Evolutionary conservation across 1,140 invertebrate species (phyloP).

Genomic region (Mizuhopecten yessoensis): DNA sequence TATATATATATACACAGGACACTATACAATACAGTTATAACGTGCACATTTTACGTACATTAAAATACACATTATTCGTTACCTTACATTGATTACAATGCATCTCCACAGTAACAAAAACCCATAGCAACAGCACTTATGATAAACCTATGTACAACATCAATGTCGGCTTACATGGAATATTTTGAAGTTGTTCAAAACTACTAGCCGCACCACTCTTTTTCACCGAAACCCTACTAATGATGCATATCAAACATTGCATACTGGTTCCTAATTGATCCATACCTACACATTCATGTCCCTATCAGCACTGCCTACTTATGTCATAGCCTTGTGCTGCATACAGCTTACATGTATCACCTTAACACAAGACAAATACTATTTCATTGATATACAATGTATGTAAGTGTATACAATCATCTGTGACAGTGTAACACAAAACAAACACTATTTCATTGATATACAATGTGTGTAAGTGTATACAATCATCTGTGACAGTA

Average conservation of each 20-base stretch:
- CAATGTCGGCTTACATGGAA: not conserved
- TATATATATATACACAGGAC: not conserved
- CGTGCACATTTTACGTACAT: not conserved
- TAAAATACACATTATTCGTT: not conserved
- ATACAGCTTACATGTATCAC: no score
- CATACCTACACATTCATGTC: not conserved
- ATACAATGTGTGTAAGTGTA: no score
- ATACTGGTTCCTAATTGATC: not conserved
- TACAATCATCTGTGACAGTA: no score
- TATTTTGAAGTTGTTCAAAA: not conserved
- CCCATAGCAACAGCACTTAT: not conserved
- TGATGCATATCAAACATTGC: not conserved
- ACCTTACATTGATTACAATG: constrained; percentile 4
- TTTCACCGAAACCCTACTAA: not conserved
- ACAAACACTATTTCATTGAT: no score
- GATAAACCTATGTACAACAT: not conserved
- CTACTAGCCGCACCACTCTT: not conserved
- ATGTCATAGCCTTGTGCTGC: no score
- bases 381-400: no score
- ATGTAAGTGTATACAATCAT: no score
- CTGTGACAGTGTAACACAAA: no score
- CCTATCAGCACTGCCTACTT: no score
- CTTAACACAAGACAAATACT: no score
- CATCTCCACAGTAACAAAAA: not conserved
- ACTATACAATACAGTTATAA: not conserved